Conservation (phyloP, 1,140 invertebrate genomes). For the Copidosoma floridanum region DNA sequence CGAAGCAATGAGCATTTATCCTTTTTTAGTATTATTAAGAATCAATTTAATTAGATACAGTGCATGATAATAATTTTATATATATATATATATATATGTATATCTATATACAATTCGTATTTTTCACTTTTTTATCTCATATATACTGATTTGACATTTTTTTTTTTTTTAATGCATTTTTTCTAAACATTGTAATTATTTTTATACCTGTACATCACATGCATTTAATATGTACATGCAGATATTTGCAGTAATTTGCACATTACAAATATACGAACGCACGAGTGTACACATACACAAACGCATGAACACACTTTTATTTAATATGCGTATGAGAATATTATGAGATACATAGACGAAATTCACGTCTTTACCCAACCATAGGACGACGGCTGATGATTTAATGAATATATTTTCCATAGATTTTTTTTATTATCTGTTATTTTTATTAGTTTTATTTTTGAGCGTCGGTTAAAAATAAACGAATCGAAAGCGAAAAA, state of each 20-base stretch:
- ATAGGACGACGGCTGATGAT: too few relatives aligned
- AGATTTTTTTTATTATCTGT: too few relatives aligned
- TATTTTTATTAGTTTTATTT: background rate
- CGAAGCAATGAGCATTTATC: too few relatives aligned
- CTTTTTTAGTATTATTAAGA: too few relatives aligned
- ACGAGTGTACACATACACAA: background rate
- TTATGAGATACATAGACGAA: too few relatives aligned
- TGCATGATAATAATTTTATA: conserved; percentile 45
- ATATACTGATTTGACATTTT: conserved; percentile 22
- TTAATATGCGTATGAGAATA: too few relatives aligned
- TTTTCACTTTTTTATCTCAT: conserved; percentile 29
- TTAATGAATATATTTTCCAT: too few relatives aligned
- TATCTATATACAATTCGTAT: conserved; percentile 46
- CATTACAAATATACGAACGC: too few relatives aligned
- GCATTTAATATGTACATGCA: conserved; percentile 21
- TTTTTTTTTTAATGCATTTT: conserved; percentile 14
- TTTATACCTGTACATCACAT: conserved; percentile 25
- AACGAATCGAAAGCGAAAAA: background rate
- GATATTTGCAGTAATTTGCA: conserved; percentile 4
- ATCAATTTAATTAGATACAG: conserved; percentile 46
- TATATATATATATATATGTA: too few relatives aligned
- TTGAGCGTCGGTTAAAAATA: too few relatives aligned
- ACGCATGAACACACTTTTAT: conserved; percentile 22
- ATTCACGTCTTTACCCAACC: too few relatives aligned
- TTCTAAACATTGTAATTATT: conserved; percentile 15